A percentile compares a stretch with the other conserved stretches of the same genome.
Evolutionary conservation across 2,888 invertebrate species (phyloP).

Genomic region (Dasysyrphus albostriatus): DNA sequence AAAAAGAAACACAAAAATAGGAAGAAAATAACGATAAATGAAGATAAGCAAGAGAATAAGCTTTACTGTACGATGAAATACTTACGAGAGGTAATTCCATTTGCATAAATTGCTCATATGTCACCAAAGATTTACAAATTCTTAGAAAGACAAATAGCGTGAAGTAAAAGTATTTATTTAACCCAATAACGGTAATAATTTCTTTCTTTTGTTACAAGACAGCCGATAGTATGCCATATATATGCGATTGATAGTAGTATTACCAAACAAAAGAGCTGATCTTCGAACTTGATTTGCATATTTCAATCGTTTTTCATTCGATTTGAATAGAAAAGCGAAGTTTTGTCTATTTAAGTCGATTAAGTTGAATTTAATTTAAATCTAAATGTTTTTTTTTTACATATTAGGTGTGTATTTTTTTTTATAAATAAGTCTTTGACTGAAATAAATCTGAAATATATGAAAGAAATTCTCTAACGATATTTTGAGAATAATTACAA

Average conservation of each 20-base stretch:
- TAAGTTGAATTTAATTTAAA: slow-evolving; percentile 29
- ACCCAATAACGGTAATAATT: slow-evolving; percentile 60
- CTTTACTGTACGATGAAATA: slow-evolving; percentile 16
- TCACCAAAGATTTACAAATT: slow-evolving; percentile 60
- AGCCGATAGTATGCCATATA: not conserved
- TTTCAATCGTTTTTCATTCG: slow-evolving; percentile 43
- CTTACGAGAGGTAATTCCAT: slow-evolving; percentile 35
- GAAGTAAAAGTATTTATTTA: slow-evolving; percentile 22
- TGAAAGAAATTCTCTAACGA: not conserved
- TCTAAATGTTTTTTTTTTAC: not conserved
- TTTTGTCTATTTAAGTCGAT: slow-evolving; percentile 39
- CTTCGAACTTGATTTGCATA: slow-evolving; percentile 50
- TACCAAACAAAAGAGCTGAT: slow-evolving; percentile 57
- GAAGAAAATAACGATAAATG: slow-evolving; percentile 27
- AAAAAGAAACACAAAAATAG: not conserved
- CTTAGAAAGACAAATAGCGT: slow-evolving; percentile 34
- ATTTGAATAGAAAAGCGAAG: slow-evolving; percentile 18
- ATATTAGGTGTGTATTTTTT: not conserved
- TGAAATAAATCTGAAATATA: no score
- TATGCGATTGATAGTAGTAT: not conserved
- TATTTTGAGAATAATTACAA: not conserved
- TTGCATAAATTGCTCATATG: slow-evolving; percentile 70
- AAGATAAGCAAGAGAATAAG: slow-evolving; percentile 36
- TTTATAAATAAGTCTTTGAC: no score
- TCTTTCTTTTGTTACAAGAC: slow-evolving; percentile 1